Percentiles rank a stretch among this genome's conserved stretches.
Conservation (phyloP, 2,797 vertebrate genomes). For the Momotus momota region DNA sequence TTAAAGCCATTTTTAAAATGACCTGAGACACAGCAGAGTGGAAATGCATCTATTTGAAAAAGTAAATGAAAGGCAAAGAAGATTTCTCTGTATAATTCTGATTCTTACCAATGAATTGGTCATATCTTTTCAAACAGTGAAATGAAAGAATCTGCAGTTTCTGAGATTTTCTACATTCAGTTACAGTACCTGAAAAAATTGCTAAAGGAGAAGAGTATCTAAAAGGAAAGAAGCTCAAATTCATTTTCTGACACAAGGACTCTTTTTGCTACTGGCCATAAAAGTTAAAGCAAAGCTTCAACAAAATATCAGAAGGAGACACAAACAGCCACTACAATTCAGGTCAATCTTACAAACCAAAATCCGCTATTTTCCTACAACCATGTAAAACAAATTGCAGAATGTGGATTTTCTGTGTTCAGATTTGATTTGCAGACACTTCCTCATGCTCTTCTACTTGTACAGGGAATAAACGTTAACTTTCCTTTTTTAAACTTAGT, state of each 20-base stretch:
- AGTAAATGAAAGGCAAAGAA: conserved; percentile 51
- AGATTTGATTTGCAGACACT: conserved; percentile 50
- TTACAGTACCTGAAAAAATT: not conserved
- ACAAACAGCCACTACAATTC: conserved; percentile 11
- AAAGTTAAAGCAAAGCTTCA: conserved; percentile 54
- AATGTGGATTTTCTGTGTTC: conserved; percentile 50
- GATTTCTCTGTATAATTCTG: conserved; percentile 45
- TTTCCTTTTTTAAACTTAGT: not conserved
- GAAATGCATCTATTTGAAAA: conserved; percentile 54
- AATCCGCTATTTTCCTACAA: conserved; percentile 36
- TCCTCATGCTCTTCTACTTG: not conserved
- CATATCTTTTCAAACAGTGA: conserved; percentile 44
- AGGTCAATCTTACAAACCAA: not conserved
- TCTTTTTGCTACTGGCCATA: conserved; percentile 23
- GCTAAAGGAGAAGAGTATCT: conserved; percentile 22
- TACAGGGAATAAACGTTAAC: not conserved
- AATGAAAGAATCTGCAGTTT: conserved; percentile 50
- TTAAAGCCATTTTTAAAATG: conserved; percentile 63
- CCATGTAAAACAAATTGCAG: conserved; percentile 41
- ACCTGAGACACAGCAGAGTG: not conserved
- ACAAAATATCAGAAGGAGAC: conserved; percentile 27
- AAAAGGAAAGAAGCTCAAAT: conserved; percentile 51
- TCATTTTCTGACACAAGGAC: conserved; percentile 56
- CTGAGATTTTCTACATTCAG: conserved; percentile 30
- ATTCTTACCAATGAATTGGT: conserved; percentile 19